A percentile compares a stretch with the other conserved stretches of the same genome.
phyloP scores from a whole-genome alignment of 2,797 vertebrate genomes.

The Picus viridis region DNA sequence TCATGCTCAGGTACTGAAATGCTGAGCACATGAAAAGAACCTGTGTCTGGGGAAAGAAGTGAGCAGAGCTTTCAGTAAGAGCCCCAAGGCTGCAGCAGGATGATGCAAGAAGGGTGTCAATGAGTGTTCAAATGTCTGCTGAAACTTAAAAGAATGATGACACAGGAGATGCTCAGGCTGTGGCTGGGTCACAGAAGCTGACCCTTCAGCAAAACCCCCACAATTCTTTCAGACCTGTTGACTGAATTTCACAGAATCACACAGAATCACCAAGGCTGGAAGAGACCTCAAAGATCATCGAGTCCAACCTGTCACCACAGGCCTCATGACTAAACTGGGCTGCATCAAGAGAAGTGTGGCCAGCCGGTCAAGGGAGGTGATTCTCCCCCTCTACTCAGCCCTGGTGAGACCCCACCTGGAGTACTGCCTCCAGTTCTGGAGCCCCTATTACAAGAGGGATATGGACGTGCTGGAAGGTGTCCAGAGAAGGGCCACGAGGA shows the following conservation, averaged over 20 bases:
- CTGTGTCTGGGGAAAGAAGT: neutral
- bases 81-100: neutral
- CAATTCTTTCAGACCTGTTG: neutral
- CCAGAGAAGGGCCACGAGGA: too few species aligned
- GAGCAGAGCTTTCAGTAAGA: neutral
- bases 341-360: too few species aligned
- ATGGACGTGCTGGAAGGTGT: too few species aligned
- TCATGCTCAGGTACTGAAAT: slow-evolving; percentile 14
- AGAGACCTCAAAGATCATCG: too few species aligned
- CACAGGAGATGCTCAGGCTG: neutral
- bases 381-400: too few species aligned
- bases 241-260: neutral
- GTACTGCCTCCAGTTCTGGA: too few species aligned
- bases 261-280: too few species aligned
- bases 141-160: neutral
- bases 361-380: too few species aligned
- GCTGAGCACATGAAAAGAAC: neutral
- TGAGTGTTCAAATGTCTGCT: neutral
- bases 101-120: neutral
- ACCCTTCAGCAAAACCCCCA: neutral
- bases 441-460: too few species aligned
- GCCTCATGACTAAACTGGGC: too few species aligned
- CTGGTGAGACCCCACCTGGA: too few species aligned
- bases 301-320: too few species aligned
- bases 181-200: neutral